A percentile compares a stretch with the other conserved stretches of the same genome.
phyloP scores from a whole-genome alignment of 2,888 invertebrate genomes.

The Chrysina gloriosa region DNA sequence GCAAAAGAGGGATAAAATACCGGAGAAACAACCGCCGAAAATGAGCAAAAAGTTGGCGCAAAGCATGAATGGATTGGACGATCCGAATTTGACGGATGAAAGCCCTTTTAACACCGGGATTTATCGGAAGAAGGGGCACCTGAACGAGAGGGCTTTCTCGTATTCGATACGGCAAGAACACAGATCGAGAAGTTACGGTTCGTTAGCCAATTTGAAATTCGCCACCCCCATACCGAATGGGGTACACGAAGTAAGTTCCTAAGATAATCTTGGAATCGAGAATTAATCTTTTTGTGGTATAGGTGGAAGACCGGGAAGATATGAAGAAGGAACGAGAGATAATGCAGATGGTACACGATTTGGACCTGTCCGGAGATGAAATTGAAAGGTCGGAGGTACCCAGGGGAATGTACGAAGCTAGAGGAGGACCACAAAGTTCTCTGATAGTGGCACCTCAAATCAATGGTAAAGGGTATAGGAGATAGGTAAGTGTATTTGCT shows the following conservation, averaged over 20 bases:
- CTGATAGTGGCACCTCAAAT: slow-evolving; percentile 56
- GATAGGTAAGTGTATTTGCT: slow-evolving; percentile 51
- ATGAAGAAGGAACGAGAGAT: slow-evolving; percentile 92
- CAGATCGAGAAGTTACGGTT: slow-evolving; percentile 91
- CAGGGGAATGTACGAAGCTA: slow-evolving; percentile 70
- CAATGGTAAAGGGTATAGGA: slow-evolving; percentile 57
- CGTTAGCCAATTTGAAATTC: slow-evolving; percentile 90
- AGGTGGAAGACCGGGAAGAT: slow-evolving; percentile 78
- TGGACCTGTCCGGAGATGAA: slow-evolving; percentile 84
- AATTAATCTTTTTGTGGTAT: slow-evolving; percentile 5
- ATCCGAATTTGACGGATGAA: slow-evolving; percentile 64
- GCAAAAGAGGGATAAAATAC: slow-evolving; percentile 48
- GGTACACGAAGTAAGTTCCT: slow-evolving; percentile 60
- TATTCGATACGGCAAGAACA: slow-evolving; percentile 95
- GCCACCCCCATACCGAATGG: slow-evolving; percentile 74
- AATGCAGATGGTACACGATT: slow-evolving; percentile 92
- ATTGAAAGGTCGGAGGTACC: slow-evolving; percentile 76
- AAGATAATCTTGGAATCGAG: neutral
- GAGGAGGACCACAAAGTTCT: slow-evolving; percentile 58
- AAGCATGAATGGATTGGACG: slow-evolving; percentile 75
- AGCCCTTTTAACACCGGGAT: slow-evolving; percentile 84
- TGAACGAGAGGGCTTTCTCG: slow-evolving; percentile 93
- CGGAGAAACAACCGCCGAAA: slow-evolving; percentile 66
- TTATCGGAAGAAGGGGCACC: slow-evolving; percentile 89
- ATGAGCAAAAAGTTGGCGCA: slow-evolving; percentile 74